phyloP scores from a whole-genome alignment of 2,888 invertebrate genomes.

The Agonopterix subpropinquella region DNA sequence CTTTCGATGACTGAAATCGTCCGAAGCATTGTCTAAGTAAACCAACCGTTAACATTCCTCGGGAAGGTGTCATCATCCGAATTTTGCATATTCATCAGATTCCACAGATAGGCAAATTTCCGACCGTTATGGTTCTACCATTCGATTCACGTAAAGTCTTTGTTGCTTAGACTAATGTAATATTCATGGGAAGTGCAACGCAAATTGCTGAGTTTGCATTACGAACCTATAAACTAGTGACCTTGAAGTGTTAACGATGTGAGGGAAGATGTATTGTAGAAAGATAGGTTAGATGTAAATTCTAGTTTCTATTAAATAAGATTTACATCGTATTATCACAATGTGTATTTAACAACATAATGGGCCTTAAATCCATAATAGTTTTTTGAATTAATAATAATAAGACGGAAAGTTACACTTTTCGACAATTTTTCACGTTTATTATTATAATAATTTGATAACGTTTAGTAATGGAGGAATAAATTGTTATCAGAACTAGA shows the following conservation, averaged over 20 bases:
- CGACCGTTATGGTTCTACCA: conserved; percentile 49
- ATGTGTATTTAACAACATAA: too few species aligned
- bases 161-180: conserved; percentile 35
- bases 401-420: too few species aligned
- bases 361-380: too few species aligned
- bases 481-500: too few species aligned
- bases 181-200: conserved; percentile 42
- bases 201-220: conserved; percentile 35
- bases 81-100: conserved; percentile 62
- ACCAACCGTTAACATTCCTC: conserved; percentile 65
- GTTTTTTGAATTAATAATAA: too few species aligned
- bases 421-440: too few species aligned
- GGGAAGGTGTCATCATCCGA: conserved; percentile 51
- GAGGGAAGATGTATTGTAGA: background rate
- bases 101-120: conserved; percentile 51
- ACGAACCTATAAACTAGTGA: conserved; percentile 27
- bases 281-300: too few species aligned
- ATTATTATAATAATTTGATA: too few species aligned
- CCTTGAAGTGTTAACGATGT: conserved; percentile 1
- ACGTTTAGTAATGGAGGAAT: too few species aligned
- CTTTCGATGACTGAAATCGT: conserved; percentile 40
- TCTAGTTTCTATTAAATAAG: too few species aligned
- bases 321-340: too few species aligned
- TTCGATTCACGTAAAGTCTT: conserved; percentile 47
- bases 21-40: conserved; percentile 48